Evolutionary conservation across 2,888 invertebrate genomes (phyloP), one percentile per base, ranked within the genome.

Genomic region (Argyresthia albistria): DNA sequence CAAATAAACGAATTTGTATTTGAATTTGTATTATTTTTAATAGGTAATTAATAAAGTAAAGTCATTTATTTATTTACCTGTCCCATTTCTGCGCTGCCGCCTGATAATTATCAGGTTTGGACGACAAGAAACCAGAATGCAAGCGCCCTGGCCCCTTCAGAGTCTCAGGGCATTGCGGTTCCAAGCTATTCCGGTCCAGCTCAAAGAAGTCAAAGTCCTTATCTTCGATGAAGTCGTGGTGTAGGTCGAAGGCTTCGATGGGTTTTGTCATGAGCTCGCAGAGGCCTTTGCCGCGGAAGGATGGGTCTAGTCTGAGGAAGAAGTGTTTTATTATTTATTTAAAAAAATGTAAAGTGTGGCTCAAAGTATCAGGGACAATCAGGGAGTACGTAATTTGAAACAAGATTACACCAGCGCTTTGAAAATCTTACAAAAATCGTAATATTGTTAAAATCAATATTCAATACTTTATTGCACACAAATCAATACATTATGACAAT

Each of bases 121-220:
- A 81, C 9, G 83, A 79, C 52, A 86, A 63, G 60, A 71, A 86
- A 63, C 86, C 86, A 57, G 86, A 86, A 61, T 87, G 86, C 35
- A 87, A 62, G 0, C 73, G 59, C 1, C 86, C 51, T 9, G 52
- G 50, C 15, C 51, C 55, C 56, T 70, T 64, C 35, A 84, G 47
- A 3, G 82, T 69, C 55, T 79, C 73, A 1, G 80, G 81, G 66
- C 92, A 92, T 62, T 91, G 88, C 0, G 90, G 89, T 53, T 90
- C 91, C 58, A 87, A 58, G 54, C 93, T 93, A 65, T 93, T 93
- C 25, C 93, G 84, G 78, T 95, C 94, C 37, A 92, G 82, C 62
- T 94, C 94, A 67, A 93, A 95, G 67, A 93, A 95, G 66, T 95
- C 95, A 63, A 92, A 95, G 60, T 93, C 92, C 35, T 89, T 88